Evolutionary conservation across 1,140 invertebrate species (phyloP).

Genomic region (Sitophilus oryzae): DNA sequence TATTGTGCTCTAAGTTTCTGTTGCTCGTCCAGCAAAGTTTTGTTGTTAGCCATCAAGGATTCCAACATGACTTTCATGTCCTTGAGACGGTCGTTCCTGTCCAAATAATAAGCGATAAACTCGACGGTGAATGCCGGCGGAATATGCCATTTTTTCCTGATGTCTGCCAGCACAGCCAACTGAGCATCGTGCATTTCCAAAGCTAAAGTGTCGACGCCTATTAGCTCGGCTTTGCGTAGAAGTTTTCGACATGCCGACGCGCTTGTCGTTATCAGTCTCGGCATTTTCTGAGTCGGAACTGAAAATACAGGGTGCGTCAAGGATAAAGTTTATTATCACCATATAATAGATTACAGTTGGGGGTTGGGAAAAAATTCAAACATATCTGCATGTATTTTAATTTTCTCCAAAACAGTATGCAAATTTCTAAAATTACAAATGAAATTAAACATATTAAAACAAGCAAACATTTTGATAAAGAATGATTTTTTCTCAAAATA

Average conservation of each 20-base stretch:
- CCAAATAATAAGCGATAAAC: slow-evolving; percentile 90
- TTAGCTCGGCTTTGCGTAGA: slow-evolving; percentile 79
- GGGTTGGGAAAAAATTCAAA: slow-evolving; percentile 1
- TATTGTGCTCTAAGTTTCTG: slow-evolving; percentile 67
- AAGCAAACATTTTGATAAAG: too few relatives aligned
- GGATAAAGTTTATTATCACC: not conserved
- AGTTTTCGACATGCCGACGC: slow-evolving; percentile 81
- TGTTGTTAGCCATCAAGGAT: slow-evolving; percentile 70
- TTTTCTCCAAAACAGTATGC: too few relatives aligned
- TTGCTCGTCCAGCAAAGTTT: slow-evolving; percentile 64
- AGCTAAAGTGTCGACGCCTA: slow-evolving; percentile 76
- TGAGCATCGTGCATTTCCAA: slow-evolving; percentile 76
- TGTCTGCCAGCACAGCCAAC: slow-evolving; percentile 70
- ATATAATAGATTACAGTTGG: not conserved
- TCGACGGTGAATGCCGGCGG: slow-evolving; percentile 87
- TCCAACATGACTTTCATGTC: slow-evolving; percentile 71
- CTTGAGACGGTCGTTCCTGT: slow-evolving; percentile 71
- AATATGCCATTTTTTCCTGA: slow-evolving; percentile 90
- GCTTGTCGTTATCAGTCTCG: slow-evolving; percentile 80
- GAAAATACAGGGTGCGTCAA: slow-evolving; percentile 5
- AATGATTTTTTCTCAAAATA: too few relatives aligned
- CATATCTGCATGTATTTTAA: too few relatives aligned
- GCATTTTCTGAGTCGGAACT: slow-evolving; percentile 93
- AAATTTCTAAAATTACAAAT: too few relatives aligned
- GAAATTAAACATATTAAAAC: too few relatives aligned